Conservation (phyloP, 2,113 vertebrate genomes). For the Amphilophus citrinellus region DNA sequence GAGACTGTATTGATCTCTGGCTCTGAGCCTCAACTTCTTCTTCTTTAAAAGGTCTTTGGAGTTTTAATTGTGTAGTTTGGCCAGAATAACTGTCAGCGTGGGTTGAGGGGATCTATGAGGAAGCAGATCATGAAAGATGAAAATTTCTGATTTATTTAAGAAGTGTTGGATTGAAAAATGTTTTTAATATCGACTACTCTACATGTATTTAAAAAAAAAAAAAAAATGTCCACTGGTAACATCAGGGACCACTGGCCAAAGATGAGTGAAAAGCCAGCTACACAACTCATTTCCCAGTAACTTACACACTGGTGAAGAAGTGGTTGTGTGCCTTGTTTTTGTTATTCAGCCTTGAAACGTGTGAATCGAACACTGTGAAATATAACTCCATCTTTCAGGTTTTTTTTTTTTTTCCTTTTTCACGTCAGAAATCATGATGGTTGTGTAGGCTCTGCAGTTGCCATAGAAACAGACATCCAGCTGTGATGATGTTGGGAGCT, state of each 20-base stretch:
- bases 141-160: not conserved
- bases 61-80: not conserved
- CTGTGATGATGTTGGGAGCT: constrained; percentile 55
- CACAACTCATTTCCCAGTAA: not conserved
- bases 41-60: not conserved
- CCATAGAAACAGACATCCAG: constrained; percentile 45
- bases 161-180: too few relatives aligned
- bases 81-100: not conserved
- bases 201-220: not conserved
- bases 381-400: not conserved
- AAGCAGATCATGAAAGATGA: not conserved
- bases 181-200: not conserved
- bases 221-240: not conserved
- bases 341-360: not conserved
- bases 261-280: not conserved
- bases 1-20: not conserved
- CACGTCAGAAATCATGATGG: not conserved
- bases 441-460: constrained; percentile 30
- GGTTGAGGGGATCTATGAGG: not conserved
- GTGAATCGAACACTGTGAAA: constrained; percentile 30
- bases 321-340: not conserved
- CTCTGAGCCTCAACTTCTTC: not conserved
- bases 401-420: not conserved
- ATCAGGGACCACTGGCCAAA: not conserved
- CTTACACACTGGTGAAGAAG: not conserved